Percentiles rank a stretch among this genome's conserved stretches.
These are phyloP conservation scores for Xestia c-nigrum DNA, from an alignment of 2,888 invertebrate genomes.

Conservation along the genomic window DNA sequence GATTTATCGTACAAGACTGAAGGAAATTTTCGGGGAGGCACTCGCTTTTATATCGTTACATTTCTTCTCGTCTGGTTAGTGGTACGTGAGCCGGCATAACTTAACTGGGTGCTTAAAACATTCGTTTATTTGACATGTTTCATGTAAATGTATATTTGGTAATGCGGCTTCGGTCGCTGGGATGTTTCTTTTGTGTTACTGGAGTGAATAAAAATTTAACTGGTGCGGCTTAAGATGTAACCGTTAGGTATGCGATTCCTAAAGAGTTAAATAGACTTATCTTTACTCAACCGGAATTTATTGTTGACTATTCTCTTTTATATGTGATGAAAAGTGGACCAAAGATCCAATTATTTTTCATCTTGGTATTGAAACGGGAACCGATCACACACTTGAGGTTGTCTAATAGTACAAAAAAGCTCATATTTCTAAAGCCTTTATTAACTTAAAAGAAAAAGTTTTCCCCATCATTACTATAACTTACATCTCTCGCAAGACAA, in stretches of 20 bases:
- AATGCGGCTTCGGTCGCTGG: slow-evolving; percentile 63
- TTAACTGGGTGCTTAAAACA: slow-evolving; percentile 69
- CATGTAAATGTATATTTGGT: slow-evolving; percentile 79
- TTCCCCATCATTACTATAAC: slow-evolving; percentile 22
- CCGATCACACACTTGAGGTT: background rate
- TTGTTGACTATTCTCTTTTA: slow-evolving; percentile 18
- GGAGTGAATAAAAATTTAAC: slow-evolving; percentile 48
- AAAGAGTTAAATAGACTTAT: slow-evolving; percentile 31
- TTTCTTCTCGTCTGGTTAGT: slow-evolving; percentile 78
- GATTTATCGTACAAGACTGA: slow-evolving; percentile 88
- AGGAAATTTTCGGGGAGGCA: slow-evolving; percentile 85
- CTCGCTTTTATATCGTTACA: slow-evolving; percentile 85
- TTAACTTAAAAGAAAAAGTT: slow-evolving; percentile 26
- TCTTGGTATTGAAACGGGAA: background rate
- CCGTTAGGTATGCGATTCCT: slow-evolving; percentile 35
- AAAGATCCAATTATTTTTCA: background rate
- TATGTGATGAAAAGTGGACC: slow-evolving; percentile 8
- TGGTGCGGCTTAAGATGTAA: slow-evolving; percentile 24
- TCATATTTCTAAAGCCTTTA: slow-evolving; percentile 3
- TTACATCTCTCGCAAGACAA: slow-evolving; percentile 48
- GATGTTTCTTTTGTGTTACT: slow-evolving; percentile 59
- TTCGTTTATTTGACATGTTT: slow-evolving; percentile 75
- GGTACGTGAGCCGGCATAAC: slow-evolving; percentile 74
- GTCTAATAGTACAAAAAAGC: background rate
- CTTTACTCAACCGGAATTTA: slow-evolving; percentile 13